Conservation (phyloP, 2,797 vertebrate species). For the Limosa lapponica region DNA sequence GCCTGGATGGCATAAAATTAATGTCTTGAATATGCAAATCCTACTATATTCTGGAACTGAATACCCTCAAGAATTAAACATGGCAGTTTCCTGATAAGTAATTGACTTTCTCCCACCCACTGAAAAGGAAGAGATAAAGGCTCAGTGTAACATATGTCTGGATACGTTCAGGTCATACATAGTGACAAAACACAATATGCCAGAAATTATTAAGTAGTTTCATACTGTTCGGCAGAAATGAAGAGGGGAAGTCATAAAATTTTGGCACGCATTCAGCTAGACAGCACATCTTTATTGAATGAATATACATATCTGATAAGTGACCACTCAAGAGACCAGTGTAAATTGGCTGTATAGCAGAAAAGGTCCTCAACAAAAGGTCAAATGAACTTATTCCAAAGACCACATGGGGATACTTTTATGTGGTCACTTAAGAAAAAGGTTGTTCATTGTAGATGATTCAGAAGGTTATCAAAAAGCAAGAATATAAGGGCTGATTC, state of each 20-base stretch:
- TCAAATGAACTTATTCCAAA: constrained; percentile 31
- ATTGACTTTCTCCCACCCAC: neutral
- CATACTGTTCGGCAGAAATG: neutral
- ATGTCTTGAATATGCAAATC: neutral
- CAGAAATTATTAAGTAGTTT: constrained; percentile 15
- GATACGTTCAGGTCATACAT: neutral
- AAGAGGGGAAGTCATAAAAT: neutral
- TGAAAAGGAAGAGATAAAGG: constrained; percentile 14
- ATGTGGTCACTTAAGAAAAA: constrained; percentile 1
- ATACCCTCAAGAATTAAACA: neutral
- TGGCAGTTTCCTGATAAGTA: neutral
- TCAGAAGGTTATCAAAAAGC: neutral
- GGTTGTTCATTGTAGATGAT: neutral
- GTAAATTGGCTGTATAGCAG: neutral
- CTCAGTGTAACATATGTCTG: neutral
- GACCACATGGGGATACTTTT: neutral
- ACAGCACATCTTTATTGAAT: neutral
- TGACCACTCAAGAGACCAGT: neutral
- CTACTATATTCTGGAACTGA: neutral
- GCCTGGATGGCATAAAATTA: neutral
- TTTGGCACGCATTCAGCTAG: constrained; percentile 2
- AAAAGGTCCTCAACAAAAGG: constrained; percentile 21
- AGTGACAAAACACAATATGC: constrained; percentile 42
- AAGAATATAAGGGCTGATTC: neutral
- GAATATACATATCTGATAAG: neutral